Conservation (phyloP, 2,888 invertebrate genomes). For the Torymus auratus region DNA sequence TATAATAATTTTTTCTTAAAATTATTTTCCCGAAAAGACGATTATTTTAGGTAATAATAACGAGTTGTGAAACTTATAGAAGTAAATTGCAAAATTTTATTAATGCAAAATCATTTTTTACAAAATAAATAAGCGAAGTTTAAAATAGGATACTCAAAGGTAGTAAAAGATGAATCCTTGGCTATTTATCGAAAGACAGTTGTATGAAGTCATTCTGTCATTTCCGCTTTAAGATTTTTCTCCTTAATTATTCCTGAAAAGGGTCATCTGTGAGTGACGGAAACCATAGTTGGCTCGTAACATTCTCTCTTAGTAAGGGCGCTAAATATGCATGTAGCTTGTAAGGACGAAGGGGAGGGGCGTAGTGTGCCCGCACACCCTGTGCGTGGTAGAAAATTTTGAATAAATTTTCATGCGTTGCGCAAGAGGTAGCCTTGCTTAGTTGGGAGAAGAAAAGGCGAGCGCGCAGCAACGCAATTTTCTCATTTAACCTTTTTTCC, state of each 20-base stretch:
- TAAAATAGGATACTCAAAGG: no score
- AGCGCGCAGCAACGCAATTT: conserved; percentile 42
- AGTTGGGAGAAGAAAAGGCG: conserved; percentile 41
- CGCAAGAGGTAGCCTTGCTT: conserved; percentile 28
- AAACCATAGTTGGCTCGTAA: conserved; percentile 57
- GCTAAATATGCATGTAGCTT: conserved; percentile 57
- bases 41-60: no score
- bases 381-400: conserved; percentile 59
- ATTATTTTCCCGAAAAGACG: no score
- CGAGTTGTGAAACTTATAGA: no score
- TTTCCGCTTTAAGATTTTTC: conserved; percentile 37
- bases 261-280: conserved; percentile 55
- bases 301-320: conserved; percentile 49
- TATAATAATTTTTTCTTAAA: no score
- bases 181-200: no score
- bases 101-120: no score
- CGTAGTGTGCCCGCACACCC: neutral
- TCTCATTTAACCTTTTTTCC: conserved; percentile 47
- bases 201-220: no score
- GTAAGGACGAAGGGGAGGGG: neutral
- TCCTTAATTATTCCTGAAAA: conserved; percentile 51
- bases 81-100: no score
- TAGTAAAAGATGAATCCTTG: neutral
- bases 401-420: conserved; percentile 62
- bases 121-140: no score